Evolutionary conservation across 53 echinoderm and acorn worm species (phyloP), one percentile per base, ranked within the genome.

Genomic region (Pentamera pediparva): DNA sequence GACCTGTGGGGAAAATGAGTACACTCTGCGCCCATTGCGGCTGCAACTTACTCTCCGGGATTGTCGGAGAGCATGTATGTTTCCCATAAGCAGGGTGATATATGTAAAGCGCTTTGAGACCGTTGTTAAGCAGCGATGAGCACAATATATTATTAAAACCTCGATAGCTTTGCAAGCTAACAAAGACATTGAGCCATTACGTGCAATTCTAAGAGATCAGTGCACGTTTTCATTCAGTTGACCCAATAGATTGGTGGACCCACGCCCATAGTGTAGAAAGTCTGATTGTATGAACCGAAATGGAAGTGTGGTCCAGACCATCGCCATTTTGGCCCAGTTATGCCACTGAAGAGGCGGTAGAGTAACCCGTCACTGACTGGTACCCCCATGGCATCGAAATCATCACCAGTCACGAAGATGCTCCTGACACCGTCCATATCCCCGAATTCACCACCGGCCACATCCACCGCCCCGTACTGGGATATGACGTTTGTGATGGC

Each of bases 401-500:
- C 63, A 11, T 35, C 24, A 5, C 38, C 38, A 25, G 37, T 63
- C 9, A 63, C 30, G 21, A 63, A 63, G 37, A 63, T 21, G 24
- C 63, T 63, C 39, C 24, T 0, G 0, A 63, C 37, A n/a, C 63
- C 63, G 9, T 63, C 63, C 63, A 12, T 37, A 19, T 63, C 63
- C 4, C 38, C 63, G 32, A 63, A 63, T 8, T 17, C 18, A 20
- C 38, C 37, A 24, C 38, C 24, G 22, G 39, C 15, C 12, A 37
- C 35, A 37, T 63, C 63, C 15, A 63, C 37, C 21, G 40, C 63
- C 38, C 37, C 63, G 38, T 63, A 63, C 38, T 39, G 31, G 24
- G 38, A 39, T n/a, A 25, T n/a, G n/a, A 63, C 25, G 0, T 37
- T 39, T 63, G 17, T 63, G 3, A 63, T 19, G 24, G 19, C 17